Evolutionary conservation across 2,113 vertebrate species (phyloP).

Genomic region (Epinephelus cyanopodus): DNA sequence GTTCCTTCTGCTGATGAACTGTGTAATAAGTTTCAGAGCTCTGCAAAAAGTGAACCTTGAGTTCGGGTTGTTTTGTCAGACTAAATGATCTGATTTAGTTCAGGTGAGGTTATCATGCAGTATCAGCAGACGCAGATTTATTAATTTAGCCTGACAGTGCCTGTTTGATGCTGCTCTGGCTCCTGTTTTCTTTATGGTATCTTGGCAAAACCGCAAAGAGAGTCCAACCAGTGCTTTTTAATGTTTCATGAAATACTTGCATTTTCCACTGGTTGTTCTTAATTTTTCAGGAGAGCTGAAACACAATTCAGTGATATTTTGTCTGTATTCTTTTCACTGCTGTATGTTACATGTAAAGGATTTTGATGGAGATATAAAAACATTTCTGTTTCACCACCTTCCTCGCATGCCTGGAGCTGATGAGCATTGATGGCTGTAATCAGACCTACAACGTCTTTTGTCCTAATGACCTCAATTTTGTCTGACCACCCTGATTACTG

Average conservation of each 20-base stretch:
- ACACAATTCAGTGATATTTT: background rate
- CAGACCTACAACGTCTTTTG: background rate
- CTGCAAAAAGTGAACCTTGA: background rate
- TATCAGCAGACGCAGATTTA: constrained; percentile 29
- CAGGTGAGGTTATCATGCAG: background rate
- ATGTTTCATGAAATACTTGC: background rate
- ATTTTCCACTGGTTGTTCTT: too few species aligned
- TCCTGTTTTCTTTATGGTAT: background rate
- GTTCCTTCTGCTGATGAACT: background rate
- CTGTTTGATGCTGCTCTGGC: constrained; percentile 9
- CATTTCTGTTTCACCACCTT: background rate
- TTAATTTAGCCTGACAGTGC: background rate
- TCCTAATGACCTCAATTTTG: background rate
- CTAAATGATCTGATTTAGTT: background rate
- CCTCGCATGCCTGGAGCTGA: background rate
- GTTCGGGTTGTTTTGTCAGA: background rate
- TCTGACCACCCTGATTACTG: background rate
- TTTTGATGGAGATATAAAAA: background rate
- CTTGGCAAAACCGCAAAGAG: too few species aligned
- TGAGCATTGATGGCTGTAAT: background rate
- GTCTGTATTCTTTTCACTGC: background rate
- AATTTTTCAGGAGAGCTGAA: too few species aligned
- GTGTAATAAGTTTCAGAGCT: background rate
- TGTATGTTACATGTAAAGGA: too few species aligned
- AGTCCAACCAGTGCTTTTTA: background rate